phyloP scores from a whole-genome alignment of 2,113 vertebrate genomes.

The Todiramphus chloris region DNA sequence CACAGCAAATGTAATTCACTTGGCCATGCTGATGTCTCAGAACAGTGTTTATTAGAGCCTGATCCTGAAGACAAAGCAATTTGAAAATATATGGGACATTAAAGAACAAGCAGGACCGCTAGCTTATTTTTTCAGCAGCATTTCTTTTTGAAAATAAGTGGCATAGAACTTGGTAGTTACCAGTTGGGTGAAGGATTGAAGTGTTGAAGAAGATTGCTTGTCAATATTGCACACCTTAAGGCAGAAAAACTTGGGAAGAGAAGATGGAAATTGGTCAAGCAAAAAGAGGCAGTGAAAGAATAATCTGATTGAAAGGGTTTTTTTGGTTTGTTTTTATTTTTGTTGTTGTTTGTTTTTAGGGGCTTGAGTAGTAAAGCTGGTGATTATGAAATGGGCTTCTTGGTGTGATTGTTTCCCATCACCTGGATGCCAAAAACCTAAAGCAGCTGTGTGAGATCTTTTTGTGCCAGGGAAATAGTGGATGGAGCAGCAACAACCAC shows the following conservation, averaged over 20 bases:
- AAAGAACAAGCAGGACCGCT: background rate
- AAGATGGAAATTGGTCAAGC: background rate
- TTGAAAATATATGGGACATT: background rate
- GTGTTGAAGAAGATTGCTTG: background rate
- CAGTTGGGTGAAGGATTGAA: background rate
- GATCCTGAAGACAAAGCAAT: background rate
- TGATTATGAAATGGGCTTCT: background rate
- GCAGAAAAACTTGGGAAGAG: background rate
- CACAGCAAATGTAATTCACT: background rate
- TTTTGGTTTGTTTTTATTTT: background rate
- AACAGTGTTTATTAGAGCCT: background rate
- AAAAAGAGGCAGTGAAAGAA: background rate
- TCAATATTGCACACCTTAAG: background rate
- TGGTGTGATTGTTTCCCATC: background rate
- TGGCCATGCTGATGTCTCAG: background rate
- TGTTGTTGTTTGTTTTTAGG: background rate
- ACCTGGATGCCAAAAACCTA: background rate
- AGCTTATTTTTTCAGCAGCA: background rate
- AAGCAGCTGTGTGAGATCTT: background rate
- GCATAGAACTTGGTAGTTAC: background rate
- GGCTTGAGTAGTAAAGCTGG: background rate
- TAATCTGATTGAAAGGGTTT: background rate
- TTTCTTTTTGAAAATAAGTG: background rate
- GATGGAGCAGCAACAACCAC: background rate
- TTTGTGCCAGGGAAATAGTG: background rate